Percentiles rank a stretch among this genome's conserved stretches.
Evolutionary conservation across 1,140 invertebrate species (phyloP).

Genomic region (Polypedilum vanderplanki): DNA sequence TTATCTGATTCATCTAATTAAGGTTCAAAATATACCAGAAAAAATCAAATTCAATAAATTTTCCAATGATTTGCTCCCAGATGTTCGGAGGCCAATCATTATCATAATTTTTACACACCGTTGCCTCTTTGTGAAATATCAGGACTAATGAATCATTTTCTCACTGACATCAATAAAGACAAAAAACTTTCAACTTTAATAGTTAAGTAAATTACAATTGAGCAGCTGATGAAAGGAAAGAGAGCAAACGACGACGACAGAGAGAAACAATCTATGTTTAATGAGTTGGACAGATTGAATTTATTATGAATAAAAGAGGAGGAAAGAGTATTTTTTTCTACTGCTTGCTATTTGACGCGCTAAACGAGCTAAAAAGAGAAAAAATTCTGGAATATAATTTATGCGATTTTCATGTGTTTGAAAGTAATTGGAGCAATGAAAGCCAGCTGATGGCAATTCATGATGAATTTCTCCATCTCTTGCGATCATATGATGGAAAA

Average conservation of each 20-base stretch:
- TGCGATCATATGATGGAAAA: neutral
- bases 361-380: neutral
- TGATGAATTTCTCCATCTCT: neutral
- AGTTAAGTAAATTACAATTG: neutral
- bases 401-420: conserved; percentile 9
- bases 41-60: too few species aligned
- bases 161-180: neutral
- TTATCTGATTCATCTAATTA: too few species aligned
- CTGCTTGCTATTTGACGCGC: neutral
- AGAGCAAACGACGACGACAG: neutral
- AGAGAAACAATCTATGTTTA: conserved; percentile 2
- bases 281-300: conserved; percentile 24
- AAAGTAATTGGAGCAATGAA: conserved; percentile 26
- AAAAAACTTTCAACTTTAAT: neutral
- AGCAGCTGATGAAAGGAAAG: neutral
- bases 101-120: too few species aligned
- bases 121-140: too few species aligned
- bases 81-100: too few species aligned
- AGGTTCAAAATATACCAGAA: too few species aligned
- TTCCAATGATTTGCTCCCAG: too few species aligned
- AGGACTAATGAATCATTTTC: too few species aligned
- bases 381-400: conserved; percentile 7
- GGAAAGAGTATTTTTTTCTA: neutral
- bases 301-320: neutral
- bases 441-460: conserved; percentile 20